Evolutionary conservation across 2,888 invertebrate species (phyloP), one percentile per base, ranked within the genome.

Genomic region (Electrophaes corylata): DNA sequence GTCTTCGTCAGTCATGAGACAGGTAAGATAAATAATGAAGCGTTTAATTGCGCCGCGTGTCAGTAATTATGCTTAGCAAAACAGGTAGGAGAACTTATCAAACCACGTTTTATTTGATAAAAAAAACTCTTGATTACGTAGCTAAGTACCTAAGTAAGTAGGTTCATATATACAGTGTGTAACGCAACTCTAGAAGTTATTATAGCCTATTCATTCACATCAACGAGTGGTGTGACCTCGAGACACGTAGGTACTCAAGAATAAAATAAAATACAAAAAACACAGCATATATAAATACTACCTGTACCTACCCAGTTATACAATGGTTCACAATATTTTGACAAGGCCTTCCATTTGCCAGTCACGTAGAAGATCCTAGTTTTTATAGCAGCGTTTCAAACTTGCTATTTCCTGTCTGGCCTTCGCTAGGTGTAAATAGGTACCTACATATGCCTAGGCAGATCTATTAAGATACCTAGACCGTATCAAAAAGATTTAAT

Each of bases 291-390:
- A 35, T 35, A 35, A 12, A 6, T 35, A 14, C 1, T 40, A 40
- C 6, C 5, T 14, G 3, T 33, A 33, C 12, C 23, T 12, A 35
- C 12, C 6, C 16, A 37, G 37, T 37, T 37, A 8, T 37, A 37
- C 14, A 37, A 37, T n/a, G 49, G 49, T 49, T 62, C 54, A 61
- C 67, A 67, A 65, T 69, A 72, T 75, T 79, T 81, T 75, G 79
- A 74, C 74, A 72, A 73, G 66, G 62, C 67, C 67, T 77, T 77
- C 72, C 64, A 75, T 66, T 76, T 75, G 73, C 81, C 64, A 69
- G 83, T 86, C 86, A 86, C 86, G 87, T 86, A 81, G 56, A 64
- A 66, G 63, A 67, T 73, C 64, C 60, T 53, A 64, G 69, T 76
- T 79, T 78, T 78, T 78, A 70, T 73, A 61, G 62, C 50, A 61